These are phyloP conservation scores for Centruroides vittatus DNA, from an alignment of 1,140 invertebrate species.

Conservation along the genomic window DNA sequence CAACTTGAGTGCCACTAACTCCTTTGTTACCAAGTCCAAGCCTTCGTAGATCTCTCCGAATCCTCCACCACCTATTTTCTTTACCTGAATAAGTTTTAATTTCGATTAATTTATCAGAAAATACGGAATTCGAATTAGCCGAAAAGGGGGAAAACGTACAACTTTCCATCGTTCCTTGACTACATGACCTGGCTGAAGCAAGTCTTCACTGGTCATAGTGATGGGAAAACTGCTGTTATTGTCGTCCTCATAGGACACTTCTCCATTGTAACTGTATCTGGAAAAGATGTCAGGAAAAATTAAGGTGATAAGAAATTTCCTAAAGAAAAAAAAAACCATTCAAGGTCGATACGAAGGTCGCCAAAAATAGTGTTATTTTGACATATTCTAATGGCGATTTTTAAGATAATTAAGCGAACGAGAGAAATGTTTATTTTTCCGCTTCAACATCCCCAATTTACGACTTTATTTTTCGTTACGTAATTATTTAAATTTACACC, in stretches of 20 bases:
- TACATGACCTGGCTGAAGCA: conserved; percentile 85
- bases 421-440: too few relatives aligned
- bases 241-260: background rate
- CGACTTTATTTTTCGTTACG: too few relatives aligned
- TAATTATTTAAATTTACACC: too few relatives aligned
- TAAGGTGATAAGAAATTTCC: too few relatives aligned
- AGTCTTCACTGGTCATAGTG: conserved; percentile 56
- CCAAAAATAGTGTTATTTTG: too few relatives aligned
- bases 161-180: conserved; percentile 98
- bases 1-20: conserved; percentile 93
- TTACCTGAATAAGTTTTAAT: background rate
- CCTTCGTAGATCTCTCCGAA: conserved; percentile 99
- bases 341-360: too few relatives aligned
- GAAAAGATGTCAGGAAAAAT: background rate
- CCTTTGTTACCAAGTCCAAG: conserved; percentile 83
- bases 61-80: conserved; percentile 86
- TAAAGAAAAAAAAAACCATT: too few relatives aligned
- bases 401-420: too few relatives aligned
- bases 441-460: too few relatives aligned
- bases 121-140: too few relatives aligned
- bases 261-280: background rate
- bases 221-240: background rate
- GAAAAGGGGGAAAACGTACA: conserved; percentile 45
- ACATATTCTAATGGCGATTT: too few relatives aligned
- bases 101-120: background rate